Conservation (phyloP, 2,113 vertebrate species). For the Procavia capensis region DNA sequence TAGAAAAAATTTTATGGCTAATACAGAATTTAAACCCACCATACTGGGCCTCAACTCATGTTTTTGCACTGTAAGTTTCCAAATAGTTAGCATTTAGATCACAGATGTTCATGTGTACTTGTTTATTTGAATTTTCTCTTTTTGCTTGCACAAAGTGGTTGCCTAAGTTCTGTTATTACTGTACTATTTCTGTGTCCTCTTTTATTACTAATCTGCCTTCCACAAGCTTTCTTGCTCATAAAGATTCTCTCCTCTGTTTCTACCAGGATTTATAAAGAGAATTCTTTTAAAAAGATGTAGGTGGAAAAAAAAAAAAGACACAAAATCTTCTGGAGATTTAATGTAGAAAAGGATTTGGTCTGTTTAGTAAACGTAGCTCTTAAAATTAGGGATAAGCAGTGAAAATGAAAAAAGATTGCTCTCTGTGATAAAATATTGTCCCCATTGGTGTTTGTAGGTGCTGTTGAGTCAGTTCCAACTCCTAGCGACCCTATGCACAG, state of each 20-base stretch:
- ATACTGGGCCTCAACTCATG: neutral
- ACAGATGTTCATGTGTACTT: neutral
- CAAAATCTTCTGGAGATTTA: neutral
- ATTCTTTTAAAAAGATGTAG: neutral
- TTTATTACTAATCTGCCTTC: neutral
- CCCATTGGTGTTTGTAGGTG: too few species aligned
- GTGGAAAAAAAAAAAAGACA: neutral
- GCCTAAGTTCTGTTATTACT: neutral
- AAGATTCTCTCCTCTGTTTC: neutral
- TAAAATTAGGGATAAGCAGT: neutral
- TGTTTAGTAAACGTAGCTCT: conserved; percentile 15
- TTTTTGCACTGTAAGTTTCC: neutral
- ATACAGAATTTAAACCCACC: neutral
- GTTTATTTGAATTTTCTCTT: neutral
- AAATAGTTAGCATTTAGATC: neutral
- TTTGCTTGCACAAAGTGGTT: neutral
- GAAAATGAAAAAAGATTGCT: conserved; percentile 37
- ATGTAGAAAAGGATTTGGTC: neutral
- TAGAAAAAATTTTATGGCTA: neutral
- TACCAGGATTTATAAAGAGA: conserved; percentile 8
- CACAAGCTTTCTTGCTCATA: neutral
- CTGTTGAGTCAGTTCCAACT: too few species aligned
- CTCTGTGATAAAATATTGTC: neutral
- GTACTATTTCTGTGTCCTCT: neutral
- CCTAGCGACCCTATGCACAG: too few species aligned